phyloP scores from a whole-genome alignment of 2,797 vertebrate genomes.

The Tadarida brasiliensis region DNA sequence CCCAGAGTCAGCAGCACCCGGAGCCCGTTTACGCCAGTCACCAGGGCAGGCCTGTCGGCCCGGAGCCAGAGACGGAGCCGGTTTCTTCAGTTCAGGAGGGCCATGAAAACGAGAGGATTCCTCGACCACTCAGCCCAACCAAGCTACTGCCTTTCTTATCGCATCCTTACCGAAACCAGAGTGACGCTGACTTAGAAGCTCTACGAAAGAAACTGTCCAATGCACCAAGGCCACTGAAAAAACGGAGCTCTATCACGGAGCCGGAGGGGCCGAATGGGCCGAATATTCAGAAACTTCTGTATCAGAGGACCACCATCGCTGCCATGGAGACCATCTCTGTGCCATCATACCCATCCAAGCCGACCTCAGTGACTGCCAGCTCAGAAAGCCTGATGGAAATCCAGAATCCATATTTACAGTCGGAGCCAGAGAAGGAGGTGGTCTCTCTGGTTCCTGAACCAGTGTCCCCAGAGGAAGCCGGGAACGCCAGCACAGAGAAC shows the following conservation, averaged over 20 bases:
- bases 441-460: slow-evolving; percentile 78
- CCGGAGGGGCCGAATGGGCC: slow-evolving; percentile 96
- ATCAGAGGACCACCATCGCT: slow-evolving; percentile 97
- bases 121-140: slow-evolving; percentile 97
- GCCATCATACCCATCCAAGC: slow-evolving; percentile 86
- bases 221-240: slow-evolving; percentile 95
- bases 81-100: slow-evolving; percentile 85
- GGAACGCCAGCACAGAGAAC: slow-evolving; percentile 84
- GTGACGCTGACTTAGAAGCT: slow-evolving; percentile 96
- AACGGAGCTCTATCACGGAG: slow-evolving; percentile 99
- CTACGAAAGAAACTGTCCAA: slow-evolving; percentile 96
- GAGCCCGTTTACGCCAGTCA: slow-evolving; percentile 84
- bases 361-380: slow-evolving; percentile 81
- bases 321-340: slow-evolving; percentile 95
- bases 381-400: slow-evolving; percentile 86
- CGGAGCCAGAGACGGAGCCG: slow-evolving; percentile 87
- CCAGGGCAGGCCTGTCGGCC: slow-evolving; percentile 89
- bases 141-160: slow-evolving; percentile 97
- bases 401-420: slow-evolving; percentile 84
- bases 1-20: slow-evolving; percentile 70
- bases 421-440: slow-evolving; percentile 83
- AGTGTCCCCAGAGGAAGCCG: slow-evolving; percentile 80
- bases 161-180: slow-evolving; percentile 98
- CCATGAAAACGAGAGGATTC: slow-evolving; percentile 93
- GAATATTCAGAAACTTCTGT: slow-evolving; percentile 99